Evolutionary conservation across 2,113 vertebrate genomes (phyloP).

Genomic region (Danio rerio): GRCz12tu NC_133179.1:23188001-23188500

Average conservation of each 20-base stretch:
- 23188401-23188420: slow-evolving; percentile 36
- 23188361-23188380: slow-evolving; percentile 27
- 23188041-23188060: no score
- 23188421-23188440: slow-evolving; percentile 19
- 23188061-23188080: no score
- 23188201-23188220: background rate
- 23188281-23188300: background rate
- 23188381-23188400: slow-evolving; percentile 36
- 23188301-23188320: slow-evolving; percentile 12
- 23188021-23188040: no score
- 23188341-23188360: slow-evolving; percentile 9
- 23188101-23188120: no score
- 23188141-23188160: no score
- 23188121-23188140: no score
- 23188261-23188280: background rate
- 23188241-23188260: slow-evolving; percentile 1
- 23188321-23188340: slow-evolving; percentile 14
- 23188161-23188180: no score
- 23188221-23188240: background rate
- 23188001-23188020: no score
- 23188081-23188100: no score
- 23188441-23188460: background rate
- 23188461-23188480: slow-evolving; percentile 19
- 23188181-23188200: no score
- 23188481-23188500: slow-evolving; percentile 9